Evolutionary conservation across 2,888 invertebrate genomes (phyloP).

Genomic region (Meandrusa payeni): DNA sequence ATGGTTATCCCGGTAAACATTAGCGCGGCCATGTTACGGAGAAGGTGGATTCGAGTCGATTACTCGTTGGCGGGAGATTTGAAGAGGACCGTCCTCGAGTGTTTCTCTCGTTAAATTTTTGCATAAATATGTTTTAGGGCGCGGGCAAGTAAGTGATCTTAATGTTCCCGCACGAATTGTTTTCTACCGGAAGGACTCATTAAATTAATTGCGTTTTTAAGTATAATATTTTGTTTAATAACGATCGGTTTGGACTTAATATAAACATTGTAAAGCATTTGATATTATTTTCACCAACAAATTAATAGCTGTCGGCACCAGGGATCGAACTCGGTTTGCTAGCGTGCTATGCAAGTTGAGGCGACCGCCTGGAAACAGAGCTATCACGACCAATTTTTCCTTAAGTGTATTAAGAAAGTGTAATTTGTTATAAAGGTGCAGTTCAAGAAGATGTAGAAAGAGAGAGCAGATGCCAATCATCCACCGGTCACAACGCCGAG

Average conservation of each 20-base stretch:
- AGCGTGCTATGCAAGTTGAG: no score
- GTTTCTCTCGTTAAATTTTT: slow-evolving; percentile 67
- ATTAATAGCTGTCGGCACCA: no score
- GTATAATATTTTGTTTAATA: no score
- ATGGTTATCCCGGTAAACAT: slow-evolving; percentile 48
- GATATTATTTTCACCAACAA: no score
- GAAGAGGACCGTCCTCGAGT: slow-evolving; percentile 42
- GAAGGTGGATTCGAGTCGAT: slow-evolving; percentile 50
- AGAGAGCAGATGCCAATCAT: slow-evolving; percentile 43
- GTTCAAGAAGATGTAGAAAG: slow-evolving; percentile 48
- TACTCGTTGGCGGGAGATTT: slow-evolving; percentile 55
- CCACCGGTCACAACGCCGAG: slow-evolving; percentile 49
- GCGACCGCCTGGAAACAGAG: no score
- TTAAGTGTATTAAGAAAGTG: background rate
- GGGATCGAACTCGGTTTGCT: no score
- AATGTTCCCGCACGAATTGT: slow-evolving; percentile 65
- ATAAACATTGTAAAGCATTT: no score
- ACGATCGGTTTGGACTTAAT: no score
- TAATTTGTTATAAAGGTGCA: slow-evolving; percentile 42
- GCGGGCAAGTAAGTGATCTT: slow-evolving; percentile 48
- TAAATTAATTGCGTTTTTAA: no score
- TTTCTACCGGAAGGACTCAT: slow-evolving; percentile 51
- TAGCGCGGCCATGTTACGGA: slow-evolving; percentile 41
- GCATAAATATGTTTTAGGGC: slow-evolving; percentile 72
- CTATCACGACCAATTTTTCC: no score